These are phyloP conservation scores for Astropecten irregularis DNA, from an alignment of 53 echinoderm and acorn worm genomes.

Conservation along the genomic window DNA sequence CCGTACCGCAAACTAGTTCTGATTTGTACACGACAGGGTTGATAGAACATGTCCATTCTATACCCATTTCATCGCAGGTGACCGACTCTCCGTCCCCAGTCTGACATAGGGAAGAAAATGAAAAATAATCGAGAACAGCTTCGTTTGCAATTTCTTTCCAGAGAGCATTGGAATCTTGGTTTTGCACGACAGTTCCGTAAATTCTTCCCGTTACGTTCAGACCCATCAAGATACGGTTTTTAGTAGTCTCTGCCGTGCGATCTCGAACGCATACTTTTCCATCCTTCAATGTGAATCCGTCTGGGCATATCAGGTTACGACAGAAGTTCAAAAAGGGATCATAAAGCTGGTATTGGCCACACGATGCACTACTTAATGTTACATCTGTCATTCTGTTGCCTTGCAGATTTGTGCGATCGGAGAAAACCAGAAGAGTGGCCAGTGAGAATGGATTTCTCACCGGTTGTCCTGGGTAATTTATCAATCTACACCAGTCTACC, in stretches of 20 bases:
- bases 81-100: too few relatives aligned
- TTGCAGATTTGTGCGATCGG: background rate
- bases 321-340: slow-evolving; percentile 34
- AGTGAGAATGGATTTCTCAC: background rate
- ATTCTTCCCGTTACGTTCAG: slow-evolving; percentile 1
- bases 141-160: background rate
- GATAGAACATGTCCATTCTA: background rate
- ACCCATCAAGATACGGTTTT: background rate
- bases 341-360: slow-evolving; percentile 1
- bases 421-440: background rate
- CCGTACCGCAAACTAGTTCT: background rate
- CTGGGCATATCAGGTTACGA: slow-evolving; percentile 9
- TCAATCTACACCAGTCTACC: too few relatives aligned
- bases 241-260: too few relatives aligned
- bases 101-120: too few relatives aligned
- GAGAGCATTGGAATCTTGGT: background rate
- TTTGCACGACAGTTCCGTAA: background rate
- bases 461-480: too few relatives aligned
- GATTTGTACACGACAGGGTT: too few relatives aligned
- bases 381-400: background rate
- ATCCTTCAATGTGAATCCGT: background rate
- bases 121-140: background rate
- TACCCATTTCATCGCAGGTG: background rate
- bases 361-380: background rate
- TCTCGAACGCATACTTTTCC: too few relatives aligned